Evolutionary conservation across 2,113 vertebrate species (phyloP), one percentile per base, ranked within the genome.

Genomic region (Sterrhoptilus dennistouni): DNA sequence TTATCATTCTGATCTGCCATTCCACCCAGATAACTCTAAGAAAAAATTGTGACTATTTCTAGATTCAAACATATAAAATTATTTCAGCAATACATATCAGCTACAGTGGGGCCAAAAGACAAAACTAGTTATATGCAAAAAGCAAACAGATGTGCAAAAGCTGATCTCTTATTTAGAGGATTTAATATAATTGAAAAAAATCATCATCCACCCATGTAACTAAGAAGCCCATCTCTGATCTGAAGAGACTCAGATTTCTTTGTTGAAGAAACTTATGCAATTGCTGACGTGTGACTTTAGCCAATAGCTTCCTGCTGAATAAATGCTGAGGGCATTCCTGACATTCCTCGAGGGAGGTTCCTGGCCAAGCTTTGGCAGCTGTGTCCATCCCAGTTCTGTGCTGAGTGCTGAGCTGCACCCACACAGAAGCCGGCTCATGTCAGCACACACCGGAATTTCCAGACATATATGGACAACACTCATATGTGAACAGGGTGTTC

Each of bases 291-390:
- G 42, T 87, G 60, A 28, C 65, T 84, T 72, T 19, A 95, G 69
- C 74, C 69, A 79, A 84, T 13, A 82, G 45, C 59, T 93, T 95
- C 87, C 90, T 71, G 72, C 63, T 59, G 85, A 69, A 87, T 52
- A 69, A 96, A 81, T 27, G 84, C 61, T 83, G 68, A 91, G 45
- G 80, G 74, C 87, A 97, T 97, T 97, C 96, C 89, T 95, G 53
- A 64, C 92, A 93, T 97, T 97, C 95, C 95, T 31, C 3, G 38
- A 47, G 81, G 91, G 81, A 81, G 45, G 45, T 40, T 94, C 25
- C 69, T 80, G 84, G 88, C 53, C 68, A 33, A 10, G 86, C 64
- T 69, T 57, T 60, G 83, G 20, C 4, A 0, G 49, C 60, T 63
- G 57, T 52, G 50, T 75, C 85, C 23, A 23, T 38, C 89, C 91